Evolutionary conservation across 2,797 vertebrate species (phyloP).

Genomic region (Bothrops alternatus): DNA sequence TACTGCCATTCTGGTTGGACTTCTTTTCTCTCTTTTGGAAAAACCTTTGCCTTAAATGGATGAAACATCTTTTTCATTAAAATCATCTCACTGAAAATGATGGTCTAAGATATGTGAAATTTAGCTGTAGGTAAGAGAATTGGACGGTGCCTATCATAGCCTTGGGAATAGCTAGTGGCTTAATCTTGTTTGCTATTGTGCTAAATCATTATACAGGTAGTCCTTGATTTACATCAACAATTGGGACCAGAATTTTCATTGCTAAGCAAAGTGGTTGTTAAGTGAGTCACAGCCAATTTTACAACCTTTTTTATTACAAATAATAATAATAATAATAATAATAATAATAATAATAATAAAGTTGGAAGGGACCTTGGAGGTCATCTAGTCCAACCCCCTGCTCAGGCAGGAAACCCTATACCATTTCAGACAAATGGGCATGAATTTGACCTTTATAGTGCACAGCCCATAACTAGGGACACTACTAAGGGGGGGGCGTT

Average conservation of each 20-base stretch:
- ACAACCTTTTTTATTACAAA: background rate
- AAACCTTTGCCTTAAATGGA: slow-evolving; percentile 17
- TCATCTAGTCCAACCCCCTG: too few relatives aligned
- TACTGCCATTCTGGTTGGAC: background rate
- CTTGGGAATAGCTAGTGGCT: background rate
- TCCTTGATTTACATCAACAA: background rate
- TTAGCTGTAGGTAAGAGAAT: background rate
- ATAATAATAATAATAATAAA: too few relatives aligned
- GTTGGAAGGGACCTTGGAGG: too few relatives aligned
- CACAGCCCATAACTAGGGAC: too few relatives aligned
- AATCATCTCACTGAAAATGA: background rate
- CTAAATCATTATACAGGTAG: background rate
- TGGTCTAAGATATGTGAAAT: background rate
- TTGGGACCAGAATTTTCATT: background rate
- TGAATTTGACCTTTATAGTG: too few relatives aligned
- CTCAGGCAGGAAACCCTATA: too few relatives aligned
- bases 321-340: too few relatives aligned
- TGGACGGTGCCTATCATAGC: background rate
- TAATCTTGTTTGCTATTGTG: background rate
- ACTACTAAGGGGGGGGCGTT: too few relatives aligned
- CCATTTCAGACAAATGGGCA: too few relatives aligned
- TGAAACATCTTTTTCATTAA: slow-evolving; percentile 20
- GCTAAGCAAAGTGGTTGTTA: background rate
- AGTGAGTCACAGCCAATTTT: background rate
- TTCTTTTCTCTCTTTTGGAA: slow-evolving; percentile 8